phyloP scores from a whole-genome alignment of 1,140 invertebrate genomes.

The Bombus balteatus region DNA sequence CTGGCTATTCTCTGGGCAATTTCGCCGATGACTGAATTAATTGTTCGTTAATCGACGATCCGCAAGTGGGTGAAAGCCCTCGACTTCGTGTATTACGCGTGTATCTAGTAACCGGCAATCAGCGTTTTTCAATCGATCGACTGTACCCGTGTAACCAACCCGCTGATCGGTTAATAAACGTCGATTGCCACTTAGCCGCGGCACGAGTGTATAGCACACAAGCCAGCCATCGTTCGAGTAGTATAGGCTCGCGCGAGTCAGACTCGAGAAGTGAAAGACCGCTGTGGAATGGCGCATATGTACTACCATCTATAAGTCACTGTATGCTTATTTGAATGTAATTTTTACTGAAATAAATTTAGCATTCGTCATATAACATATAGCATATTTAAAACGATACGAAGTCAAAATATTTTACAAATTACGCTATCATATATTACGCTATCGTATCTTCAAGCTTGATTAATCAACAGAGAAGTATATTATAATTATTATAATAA shows the following conservation, averaged over 20 bases:
- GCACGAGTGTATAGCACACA: constrained; percentile 9
- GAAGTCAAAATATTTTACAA: no score
- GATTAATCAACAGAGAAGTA: no score
- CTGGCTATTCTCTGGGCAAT: neutral
- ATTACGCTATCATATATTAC: no score
- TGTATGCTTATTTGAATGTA: neutral
- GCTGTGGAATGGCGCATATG: neutral
- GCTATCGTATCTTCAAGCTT: no score
- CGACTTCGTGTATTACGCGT: neutral
- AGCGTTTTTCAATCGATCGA: constrained; percentile 23
- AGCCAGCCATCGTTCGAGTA: neutral
- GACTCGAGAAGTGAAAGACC: neutral
- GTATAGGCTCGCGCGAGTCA: neutral
- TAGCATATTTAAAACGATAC: no score
- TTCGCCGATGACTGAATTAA: neutral
- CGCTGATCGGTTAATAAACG: constrained; percentile 11
- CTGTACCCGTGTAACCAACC: neutral
- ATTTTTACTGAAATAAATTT: neutral
- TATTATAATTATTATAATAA: no score
- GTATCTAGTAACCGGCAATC: neutral
- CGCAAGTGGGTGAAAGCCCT: neutral
- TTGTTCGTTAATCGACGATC: neutral
- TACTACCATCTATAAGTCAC: neutral
- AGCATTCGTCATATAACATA: no score
- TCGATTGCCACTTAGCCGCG: constrained; percentile 14